Evolutionary conservation across 2,888 invertebrate species (phyloP), one percentile per base, ranked within the genome.

Genomic region (Lasioglossum figueresi): DNA sequence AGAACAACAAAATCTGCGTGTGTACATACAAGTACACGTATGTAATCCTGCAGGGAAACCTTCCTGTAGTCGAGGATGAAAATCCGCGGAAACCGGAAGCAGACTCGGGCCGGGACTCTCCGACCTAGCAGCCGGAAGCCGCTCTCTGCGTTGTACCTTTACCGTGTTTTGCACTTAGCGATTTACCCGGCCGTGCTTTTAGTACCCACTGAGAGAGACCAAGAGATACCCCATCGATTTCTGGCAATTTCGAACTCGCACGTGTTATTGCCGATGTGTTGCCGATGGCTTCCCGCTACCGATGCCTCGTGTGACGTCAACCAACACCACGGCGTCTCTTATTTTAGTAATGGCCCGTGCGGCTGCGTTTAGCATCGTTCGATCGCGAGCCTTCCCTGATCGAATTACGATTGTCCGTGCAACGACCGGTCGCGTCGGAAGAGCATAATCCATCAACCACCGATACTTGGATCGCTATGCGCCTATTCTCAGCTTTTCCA

Each of bases 81-180:
- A 37, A 63, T 79, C 45, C 40, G n/a, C 66, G 40, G 52, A n/a
- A 23, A 40, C 23, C 83, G 80, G 79, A 87, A 83, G 71, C 71
- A 34, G 48, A 31, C 31, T 34, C 43, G 19, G 40, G 37, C 14
- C n/a, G 27, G 48, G 52, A 4, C 43, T 19, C 37, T 37, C 52
- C 45, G 73, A 48, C 27, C 40, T 34, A 73, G 76, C 48, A 6
- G 76, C 52, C 79, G 78, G 77, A 73, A 82, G 63, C 56, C 43
- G 59, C 75, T 68, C 75, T 68, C 77, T 66, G 48, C 34, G 43
- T 31, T 76, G 48, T 72, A 78, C 84, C 66, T 82, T 78, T 84
- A 87, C 89, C 83, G 77, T 90, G 89, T 92, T 93, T 93, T 84
- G 91, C 94, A 93, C 93, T 93, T 92, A 93, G 88, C 83, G 88